Evolutionary conservation across 64 coral and sea anemone genomes (phyloP).

Genomic region (Cladopsammia gracilis): DNA sequence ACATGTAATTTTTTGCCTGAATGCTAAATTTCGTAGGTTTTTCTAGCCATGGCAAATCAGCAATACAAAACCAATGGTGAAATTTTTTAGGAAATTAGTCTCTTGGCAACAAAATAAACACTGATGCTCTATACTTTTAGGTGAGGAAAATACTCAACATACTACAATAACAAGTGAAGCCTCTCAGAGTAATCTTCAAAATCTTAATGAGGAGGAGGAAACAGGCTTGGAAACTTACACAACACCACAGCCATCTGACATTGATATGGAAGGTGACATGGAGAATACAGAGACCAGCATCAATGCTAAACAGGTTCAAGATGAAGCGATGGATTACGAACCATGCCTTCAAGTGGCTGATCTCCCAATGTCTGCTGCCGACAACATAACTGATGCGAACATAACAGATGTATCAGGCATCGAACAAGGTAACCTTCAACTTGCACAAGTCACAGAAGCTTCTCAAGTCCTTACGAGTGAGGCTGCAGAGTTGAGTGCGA

Average conservation of each 20-base stretch:
- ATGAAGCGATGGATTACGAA: constrained; percentile 41
- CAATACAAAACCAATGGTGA: no score
- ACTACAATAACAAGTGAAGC: not conserved
- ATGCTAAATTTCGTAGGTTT: no score
- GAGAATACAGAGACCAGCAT: not conserved
- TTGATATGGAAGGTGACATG: not conserved
- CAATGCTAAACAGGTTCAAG: not conserved
- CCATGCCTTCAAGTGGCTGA: constrained; percentile 13
- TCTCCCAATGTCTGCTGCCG: not conserved
- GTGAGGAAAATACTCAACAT: not conserved
- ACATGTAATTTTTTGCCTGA: no score
- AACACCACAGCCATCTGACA: not conserved
- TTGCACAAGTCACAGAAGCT: not conserved
- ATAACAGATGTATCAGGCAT: not conserved
- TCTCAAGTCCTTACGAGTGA: not conserved
- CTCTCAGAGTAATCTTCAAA: not conserved
- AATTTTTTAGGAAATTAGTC: no score
- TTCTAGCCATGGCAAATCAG: no score
- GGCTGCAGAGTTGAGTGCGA: not conserved
- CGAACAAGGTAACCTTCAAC: constrained; percentile 16
- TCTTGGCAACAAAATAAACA: no score
- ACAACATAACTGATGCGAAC: not conserved
- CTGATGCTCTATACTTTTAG: not conserved
- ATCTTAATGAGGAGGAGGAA: not conserved
- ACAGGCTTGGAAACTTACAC: not conserved